Evolutionary conservation across 2,888 invertebrate species (phyloP).

Genomic region (Caenorhabditis drosophilae): DNA sequence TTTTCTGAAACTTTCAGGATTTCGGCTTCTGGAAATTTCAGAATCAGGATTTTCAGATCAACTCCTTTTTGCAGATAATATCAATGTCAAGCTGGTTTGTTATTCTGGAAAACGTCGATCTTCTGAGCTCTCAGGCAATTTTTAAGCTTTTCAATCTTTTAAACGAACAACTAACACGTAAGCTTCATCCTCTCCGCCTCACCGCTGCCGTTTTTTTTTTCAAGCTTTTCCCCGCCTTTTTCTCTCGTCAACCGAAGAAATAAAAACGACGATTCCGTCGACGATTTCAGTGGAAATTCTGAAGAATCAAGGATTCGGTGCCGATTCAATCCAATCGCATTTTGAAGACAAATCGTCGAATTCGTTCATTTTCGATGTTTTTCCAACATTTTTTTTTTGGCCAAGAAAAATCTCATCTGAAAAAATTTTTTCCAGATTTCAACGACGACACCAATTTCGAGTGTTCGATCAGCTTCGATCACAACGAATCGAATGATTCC

Average conservation of each 20-base stretch:
- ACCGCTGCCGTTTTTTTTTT: no score
- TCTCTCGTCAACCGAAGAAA: conserved; percentile 33
- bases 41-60: no score
- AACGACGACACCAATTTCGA: conserved; percentile 19
- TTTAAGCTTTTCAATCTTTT: conserved; percentile 32
- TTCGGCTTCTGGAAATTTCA: no score
- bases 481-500: conserved; percentile 8
- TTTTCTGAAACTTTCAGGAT: conserved; percentile 26
- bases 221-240: conserved; percentile 51
- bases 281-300: conserved; percentile 16
- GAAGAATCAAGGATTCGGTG: not conserved
- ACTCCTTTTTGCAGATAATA: conserved; percentile 5
- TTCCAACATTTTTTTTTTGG: not conserved
- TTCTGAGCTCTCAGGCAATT: conserved; percentile 24
- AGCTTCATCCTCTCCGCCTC: no score
- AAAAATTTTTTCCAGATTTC: not conserved
- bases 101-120: conserved; percentile 58
- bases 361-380: conserved; percentile 24
- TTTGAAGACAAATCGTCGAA: conserved; percentile 17
- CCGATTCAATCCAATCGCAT: not conserved
- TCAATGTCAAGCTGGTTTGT: conserved; percentile 35
- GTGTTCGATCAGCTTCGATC: conserved; percentile 15
- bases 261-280: conserved; percentile 17
- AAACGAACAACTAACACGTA: conserved; percentile 2
- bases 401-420: not conserved